These are phyloP conservation scores for Pandemis heparana DNA, from an alignment of 2,888 invertebrate species.

Conservation along the genomic window DNA sequence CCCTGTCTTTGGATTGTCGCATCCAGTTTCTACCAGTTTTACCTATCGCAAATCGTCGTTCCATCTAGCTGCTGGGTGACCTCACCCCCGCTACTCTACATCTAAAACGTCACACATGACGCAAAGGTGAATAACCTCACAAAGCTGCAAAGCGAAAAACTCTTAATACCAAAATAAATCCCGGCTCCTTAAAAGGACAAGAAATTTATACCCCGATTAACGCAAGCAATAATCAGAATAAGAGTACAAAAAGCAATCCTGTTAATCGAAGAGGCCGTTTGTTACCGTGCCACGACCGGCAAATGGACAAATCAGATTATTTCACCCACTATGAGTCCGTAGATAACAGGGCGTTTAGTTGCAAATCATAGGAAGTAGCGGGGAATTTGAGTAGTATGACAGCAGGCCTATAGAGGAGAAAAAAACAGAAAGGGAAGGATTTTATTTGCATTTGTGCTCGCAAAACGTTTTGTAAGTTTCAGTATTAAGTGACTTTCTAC, in stretches of 20 bases:
- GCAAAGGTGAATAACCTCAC: conserved; percentile 4
- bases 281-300: conserved; percentile 73
- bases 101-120: background rate
- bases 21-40: no score
- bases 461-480: no score
- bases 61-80: no score
- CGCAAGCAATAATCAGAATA: conserved; percentile 60
- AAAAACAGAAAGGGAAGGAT: no score
- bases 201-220: conserved; percentile 43
- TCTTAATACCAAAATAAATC: conserved; percentile 29
- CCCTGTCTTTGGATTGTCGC: no score
- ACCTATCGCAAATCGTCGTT: no score
- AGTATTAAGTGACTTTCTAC: no score
- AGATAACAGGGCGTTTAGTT: conserved; percentile 68
- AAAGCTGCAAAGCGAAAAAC: conserved; percentile 6
- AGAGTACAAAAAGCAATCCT: conserved; percentile 78
- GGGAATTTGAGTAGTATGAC: background rate
- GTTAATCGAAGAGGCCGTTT: conserved; percentile 81
- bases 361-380: conserved; percentile 39
- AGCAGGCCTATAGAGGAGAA: background rate
- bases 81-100: background rate
- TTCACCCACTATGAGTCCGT: conserved; percentile 82
- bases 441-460: no score
- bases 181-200: conserved; percentile 27
- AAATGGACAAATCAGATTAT: conserved; percentile 86